Evolutionary conservation across 2,113 vertebrate genomes (phyloP).

Genomic region (Tachycineta bicolor): DNA sequence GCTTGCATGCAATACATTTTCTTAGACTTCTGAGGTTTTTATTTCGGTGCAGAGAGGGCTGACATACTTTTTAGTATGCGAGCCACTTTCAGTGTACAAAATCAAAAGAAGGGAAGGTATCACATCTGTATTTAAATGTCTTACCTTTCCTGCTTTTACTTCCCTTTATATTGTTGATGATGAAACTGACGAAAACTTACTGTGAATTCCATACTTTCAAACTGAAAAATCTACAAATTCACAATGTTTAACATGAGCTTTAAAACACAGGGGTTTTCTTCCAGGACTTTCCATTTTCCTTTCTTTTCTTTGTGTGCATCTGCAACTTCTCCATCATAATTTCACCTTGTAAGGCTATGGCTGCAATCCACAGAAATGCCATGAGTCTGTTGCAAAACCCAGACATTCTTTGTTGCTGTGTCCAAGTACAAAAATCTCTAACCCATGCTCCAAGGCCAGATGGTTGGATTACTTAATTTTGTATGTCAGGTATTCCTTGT

Average conservation of each 20-base stretch:
- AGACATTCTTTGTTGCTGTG: neutral
- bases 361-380: neutral
- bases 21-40: neutral
- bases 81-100: neutral
- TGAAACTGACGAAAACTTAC: neutral
- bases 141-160: neutral
- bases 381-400: neutral
- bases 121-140: neutral
- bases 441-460: rapidly evolving
- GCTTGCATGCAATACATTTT: neutral
- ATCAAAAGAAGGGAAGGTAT: neutral
- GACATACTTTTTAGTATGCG: neutral
- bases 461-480: neutral
- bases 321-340: neutral
- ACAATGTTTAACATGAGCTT: rapidly evolving
- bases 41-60: neutral
- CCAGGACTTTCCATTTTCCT: neutral
- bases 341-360: neutral
- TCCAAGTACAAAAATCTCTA: neutral
- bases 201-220: neutral
- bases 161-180: neutral
- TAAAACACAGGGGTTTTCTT: neutral
- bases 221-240: neutral
- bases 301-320: neutral
- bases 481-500: neutral